Evolutionary conservation across 2,888 invertebrate genomes (phyloP).

Genomic region (Lissocephala sabroskyi): DNA sequence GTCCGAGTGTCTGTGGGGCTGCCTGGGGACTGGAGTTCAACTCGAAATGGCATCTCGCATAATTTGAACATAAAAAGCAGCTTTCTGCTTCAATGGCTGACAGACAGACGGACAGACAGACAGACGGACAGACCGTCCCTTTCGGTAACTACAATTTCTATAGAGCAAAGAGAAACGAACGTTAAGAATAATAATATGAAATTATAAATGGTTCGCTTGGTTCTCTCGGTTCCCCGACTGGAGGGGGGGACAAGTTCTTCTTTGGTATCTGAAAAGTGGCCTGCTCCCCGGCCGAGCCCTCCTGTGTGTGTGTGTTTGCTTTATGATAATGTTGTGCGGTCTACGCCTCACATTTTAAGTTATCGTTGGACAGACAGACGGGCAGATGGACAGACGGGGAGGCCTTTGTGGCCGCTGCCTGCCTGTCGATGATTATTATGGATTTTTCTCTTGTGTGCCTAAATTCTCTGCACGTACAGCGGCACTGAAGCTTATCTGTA

Average conservation of each 20-base stretch:
- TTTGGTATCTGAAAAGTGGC: not conserved
- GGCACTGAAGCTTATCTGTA: conserved; percentile 63
- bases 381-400: conserved; percentile 13
- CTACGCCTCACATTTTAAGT: conserved; percentile 23
- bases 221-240: no score
- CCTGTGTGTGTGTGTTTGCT: conserved; percentile 39
- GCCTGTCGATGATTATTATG: conserved; percentile 58
- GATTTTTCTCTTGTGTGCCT: conserved; percentile 33
- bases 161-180: conserved; percentile 21
- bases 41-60: no score
- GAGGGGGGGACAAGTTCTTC: not conserved
- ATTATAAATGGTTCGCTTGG: conserved; percentile 40
- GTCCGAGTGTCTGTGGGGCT: no score
- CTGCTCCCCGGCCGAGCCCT: not conserved
- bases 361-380: conserved; percentile 19
- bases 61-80: conserved; percentile 49
- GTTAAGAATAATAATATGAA: conserved; percentile 51
- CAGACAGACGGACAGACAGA: not conserved
- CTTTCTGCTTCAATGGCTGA: conserved; percentile 2
- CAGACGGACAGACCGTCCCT: conserved; percentile 2
- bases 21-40: no score
- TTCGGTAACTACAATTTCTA: conserved; percentile 34
- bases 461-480: conserved; percentile 62
- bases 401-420: conserved; percentile 16
- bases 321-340: conserved; percentile 41